These are phyloP conservation scores for Andrena cerasifolii DNA, from an alignment of 1,140 invertebrate genomes.

Conservation along the genomic window DNA sequence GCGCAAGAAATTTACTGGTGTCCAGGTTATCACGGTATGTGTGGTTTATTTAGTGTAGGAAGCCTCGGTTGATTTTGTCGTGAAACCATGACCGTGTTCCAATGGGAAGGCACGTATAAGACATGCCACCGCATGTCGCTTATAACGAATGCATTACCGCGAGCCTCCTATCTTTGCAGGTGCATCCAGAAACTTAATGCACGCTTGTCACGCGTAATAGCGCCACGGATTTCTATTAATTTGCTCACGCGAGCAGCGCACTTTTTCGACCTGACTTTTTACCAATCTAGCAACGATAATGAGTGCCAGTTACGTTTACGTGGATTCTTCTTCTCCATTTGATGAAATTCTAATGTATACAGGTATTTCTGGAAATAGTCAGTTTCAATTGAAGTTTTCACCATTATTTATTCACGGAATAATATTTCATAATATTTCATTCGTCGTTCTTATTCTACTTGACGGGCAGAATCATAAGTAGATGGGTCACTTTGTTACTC, in stretches of 20 bases:
- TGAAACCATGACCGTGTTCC: not conserved
- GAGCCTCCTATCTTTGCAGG: conserved; percentile 25
- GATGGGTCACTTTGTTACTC: too few species aligned
- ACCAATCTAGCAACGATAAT: not conserved
- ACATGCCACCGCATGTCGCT: conserved; percentile 24
- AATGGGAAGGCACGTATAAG: conserved; percentile 20
- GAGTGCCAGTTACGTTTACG: not conserved
- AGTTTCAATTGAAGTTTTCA: too few species aligned
- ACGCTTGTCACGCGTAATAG: conserved; percentile 49
- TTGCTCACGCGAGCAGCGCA: conserved; percentile 5
- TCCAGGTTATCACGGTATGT: not conserved
- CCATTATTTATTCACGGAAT: too few species aligned
- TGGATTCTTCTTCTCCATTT: not conserved
- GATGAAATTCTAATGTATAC: too few species aligned
- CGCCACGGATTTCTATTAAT: conserved; percentile 14
- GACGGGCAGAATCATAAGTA: too few species aligned
- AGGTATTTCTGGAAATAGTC: too few species aligned
- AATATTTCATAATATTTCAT: too few species aligned
- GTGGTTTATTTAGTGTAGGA: conserved; percentile 19
- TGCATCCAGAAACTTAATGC: conserved; percentile 52
- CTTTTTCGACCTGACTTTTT: not conserved
- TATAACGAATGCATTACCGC: conserved; percentile 21
- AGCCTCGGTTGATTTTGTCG: conserved; percentile 20
- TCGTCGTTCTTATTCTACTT: too few species aligned
- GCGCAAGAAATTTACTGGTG: conserved; percentile 3